Conservation (phyloP, 2,888 invertebrate species). For the Hetaerina titia region DNA sequence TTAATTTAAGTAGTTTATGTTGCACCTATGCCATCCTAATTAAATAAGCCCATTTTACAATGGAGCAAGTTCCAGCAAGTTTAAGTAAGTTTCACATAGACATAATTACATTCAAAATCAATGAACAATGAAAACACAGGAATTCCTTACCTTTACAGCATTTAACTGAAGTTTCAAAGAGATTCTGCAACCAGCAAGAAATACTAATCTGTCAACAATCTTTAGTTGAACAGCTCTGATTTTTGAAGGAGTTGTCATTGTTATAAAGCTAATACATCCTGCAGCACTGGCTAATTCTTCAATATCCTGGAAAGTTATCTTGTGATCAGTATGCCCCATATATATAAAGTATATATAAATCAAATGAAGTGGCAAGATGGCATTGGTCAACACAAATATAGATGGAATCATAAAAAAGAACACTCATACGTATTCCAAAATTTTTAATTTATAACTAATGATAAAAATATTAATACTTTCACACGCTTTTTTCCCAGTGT, state of each 20-base stretch:
- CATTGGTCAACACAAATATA: too few species aligned
- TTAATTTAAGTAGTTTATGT: background rate
- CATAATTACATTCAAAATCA: background rate
- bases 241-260: constrained; percentile 72
- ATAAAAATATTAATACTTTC: too few species aligned
- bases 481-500: too few species aligned
- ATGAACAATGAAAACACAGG: too few species aligned
- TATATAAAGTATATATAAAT: too few species aligned
- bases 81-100: background rate
- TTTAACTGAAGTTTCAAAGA: constrained; percentile 71
- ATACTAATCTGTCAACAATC: constrained; percentile 71
- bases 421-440: too few species aligned
- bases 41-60: too few species aligned
- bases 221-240: constrained; percentile 71
- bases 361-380: too few species aligned
- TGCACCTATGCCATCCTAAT: background rate
- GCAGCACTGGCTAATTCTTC: constrained; percentile 71
- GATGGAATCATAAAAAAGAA: too few species aligned
- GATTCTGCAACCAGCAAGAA: constrained; percentile 70
- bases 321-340: background rate
- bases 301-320: constrained; percentile 71
- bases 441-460: too few species aligned
- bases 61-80: too few species aligned
- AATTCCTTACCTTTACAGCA: constrained; percentile 72
- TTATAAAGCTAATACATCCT: constrained; percentile 72